Conservation (phyloP, 2,888 invertebrate species). For the Pycnomerus fuliginosus region DNA sequence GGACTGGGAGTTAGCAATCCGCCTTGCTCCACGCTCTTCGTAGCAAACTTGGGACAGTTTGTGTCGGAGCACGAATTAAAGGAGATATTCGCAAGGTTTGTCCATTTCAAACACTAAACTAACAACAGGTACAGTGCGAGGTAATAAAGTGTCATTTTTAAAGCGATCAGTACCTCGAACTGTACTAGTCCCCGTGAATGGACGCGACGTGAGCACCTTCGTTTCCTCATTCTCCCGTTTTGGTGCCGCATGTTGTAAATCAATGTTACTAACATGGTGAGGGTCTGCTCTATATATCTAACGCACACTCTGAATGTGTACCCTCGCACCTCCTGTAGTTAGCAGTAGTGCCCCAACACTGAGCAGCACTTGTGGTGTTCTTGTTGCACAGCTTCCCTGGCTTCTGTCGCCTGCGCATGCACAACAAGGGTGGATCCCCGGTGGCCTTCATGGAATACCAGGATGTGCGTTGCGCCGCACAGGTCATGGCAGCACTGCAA, state of each 20-base stretch:
- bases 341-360: conserved; percentile 42
- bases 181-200: conserved; percentile 1
- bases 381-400: conserved; percentile 91
- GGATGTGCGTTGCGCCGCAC: conserved; percentile 87
- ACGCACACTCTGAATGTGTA: conserved; percentile 33
- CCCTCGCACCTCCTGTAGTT: conserved; percentile 26
- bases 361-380: conserved; percentile 51
- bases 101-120: conserved; percentile 9
- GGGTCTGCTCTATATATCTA: conserved; percentile 34
- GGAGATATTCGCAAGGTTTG: conserved; percentile 96
- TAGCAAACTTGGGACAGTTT: conserved; percentile 96
- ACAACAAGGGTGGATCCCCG: conserved; percentile 85
- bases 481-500: conserved; percentile 91
- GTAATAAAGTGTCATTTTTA: too few species aligned
- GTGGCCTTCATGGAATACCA: conserved; percentile 98
- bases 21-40: conserved; percentile 97
- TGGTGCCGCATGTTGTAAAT: conserved; percentile 39
- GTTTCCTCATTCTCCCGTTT: conserved; percentile 32
- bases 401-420: conserved; percentile 96
- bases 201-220: conserved; percentile 38
- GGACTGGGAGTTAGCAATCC: conserved; percentile 74
- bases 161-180: not conserved
- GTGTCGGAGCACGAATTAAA: conserved; percentile 98
- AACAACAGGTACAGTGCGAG: too few species aligned
- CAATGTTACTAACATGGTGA: conserved; percentile 29